Evolutionary conservation across 2,113 vertebrate species (phyloP).

Genomic region (Calcarius ornatus): DNA sequence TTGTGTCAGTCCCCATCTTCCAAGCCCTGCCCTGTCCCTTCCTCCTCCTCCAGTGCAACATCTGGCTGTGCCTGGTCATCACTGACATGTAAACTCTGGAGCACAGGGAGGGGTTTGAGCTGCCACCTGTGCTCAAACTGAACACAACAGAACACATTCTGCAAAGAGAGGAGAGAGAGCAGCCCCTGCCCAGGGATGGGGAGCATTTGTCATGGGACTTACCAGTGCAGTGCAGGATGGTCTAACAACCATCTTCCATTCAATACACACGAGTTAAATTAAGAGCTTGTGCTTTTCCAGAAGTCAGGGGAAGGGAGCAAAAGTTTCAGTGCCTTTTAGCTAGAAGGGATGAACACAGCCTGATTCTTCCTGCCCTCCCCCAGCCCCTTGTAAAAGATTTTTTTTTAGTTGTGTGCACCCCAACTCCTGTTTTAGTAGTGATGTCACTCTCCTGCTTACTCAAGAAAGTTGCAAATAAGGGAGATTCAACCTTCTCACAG

Average conservation of each 20-base stretch:
- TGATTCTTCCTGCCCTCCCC: background rate
- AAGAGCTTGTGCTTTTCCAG: slow-evolving; percentile 77
- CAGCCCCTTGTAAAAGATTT: background rate
- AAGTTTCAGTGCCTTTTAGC: slow-evolving; percentile 22
- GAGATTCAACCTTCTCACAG: slow-evolving; percentile 28
- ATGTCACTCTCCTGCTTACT: slow-evolving; percentile 36
- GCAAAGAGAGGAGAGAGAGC: background rate
- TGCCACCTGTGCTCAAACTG: background rate
- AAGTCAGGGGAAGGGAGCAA: slow-evolving; percentile 30
- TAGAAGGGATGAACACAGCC: background rate
- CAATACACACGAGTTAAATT: slow-evolving; percentile 16
- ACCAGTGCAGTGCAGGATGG: slow-evolving; percentile 21
- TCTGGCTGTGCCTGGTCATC: background rate
- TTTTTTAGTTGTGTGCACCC: slow-evolving; percentile 32
- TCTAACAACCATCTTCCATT: slow-evolving; percentile 32
- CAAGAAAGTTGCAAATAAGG: slow-evolving; percentile 46
- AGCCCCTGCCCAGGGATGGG: slow-evolving; percentile 14
- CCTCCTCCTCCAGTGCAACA: background rate
- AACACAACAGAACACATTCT: slow-evolving; percentile 3
- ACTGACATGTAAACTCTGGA: slow-evolving; percentile 14
- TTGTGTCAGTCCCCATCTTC: background rate
- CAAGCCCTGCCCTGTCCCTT: background rate
- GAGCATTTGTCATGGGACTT: background rate
- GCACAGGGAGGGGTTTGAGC: background rate
- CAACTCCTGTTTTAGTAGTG: background rate